Evolutionary conservation across 2,797 vertebrate species (phyloP).

Genomic region (Scolopax rusticola): DNA sequence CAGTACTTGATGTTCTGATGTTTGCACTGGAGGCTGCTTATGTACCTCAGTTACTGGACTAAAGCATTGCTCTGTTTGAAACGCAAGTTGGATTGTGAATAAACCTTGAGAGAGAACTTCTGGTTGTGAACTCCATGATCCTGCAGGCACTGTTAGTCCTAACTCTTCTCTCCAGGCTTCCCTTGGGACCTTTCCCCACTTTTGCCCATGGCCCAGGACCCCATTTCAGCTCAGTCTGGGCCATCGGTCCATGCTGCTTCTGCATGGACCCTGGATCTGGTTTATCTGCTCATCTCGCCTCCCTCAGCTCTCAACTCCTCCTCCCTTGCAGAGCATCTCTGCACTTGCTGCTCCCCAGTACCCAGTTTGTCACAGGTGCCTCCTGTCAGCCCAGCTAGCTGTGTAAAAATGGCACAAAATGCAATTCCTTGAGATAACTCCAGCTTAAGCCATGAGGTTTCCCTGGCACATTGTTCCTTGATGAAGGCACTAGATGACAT

Average conservation of each 20-base stretch:
- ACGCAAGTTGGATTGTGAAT: neutral
- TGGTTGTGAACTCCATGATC: neutral
- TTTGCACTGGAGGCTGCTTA: neutral
- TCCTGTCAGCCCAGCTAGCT: neutral
- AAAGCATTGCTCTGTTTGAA: neutral
- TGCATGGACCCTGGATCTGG: neutral
- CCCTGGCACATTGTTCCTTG: neutral
- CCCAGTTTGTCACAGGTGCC: neutral
- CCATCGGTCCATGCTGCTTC: neutral
- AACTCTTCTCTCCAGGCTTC: neutral
- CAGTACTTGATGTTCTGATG: neutral
- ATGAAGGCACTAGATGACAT: rapidly evolving
- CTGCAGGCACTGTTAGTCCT: neutral
- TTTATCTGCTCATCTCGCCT: neutral
- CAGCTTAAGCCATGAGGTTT: neutral
- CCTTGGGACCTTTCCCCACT: neutral
- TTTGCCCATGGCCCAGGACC: neutral
- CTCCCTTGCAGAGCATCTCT: neutral
- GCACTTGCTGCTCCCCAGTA: neutral
- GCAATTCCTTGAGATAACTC: neutral
- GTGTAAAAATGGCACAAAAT: neutral
- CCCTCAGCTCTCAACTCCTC: neutral
- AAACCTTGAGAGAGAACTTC: neutral
- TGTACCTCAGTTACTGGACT: neutral
- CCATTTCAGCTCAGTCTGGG: neutral